phyloP scores from a whole-genome alignment of 2,888 invertebrate species.

The Serripes groenlandicus region DNA sequence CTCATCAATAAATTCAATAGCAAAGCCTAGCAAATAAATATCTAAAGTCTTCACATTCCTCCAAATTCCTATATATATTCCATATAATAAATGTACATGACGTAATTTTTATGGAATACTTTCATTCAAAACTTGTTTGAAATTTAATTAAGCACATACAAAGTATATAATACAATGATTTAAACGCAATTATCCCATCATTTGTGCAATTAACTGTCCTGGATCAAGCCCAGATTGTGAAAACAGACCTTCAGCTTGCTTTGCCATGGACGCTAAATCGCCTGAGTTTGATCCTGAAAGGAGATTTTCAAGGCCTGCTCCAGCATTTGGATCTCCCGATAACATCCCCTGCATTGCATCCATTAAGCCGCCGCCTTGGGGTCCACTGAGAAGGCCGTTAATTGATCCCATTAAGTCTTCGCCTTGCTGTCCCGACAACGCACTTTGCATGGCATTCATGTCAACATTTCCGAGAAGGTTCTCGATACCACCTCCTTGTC shows the following conservation, averaged over 20 bases:
- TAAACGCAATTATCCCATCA: slow-evolving; percentile 14
- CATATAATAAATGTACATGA: no score
- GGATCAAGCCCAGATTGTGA: slow-evolving; percentile 55
- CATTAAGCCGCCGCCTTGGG: slow-evolving; percentile 57
- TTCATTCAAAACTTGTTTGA: no score
- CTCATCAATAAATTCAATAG: no score
- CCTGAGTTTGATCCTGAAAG: slow-evolving; percentile 33
- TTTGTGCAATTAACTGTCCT: slow-evolving; percentile 21
- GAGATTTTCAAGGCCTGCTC: slow-evolving; percentile 32
- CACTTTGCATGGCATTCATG: slow-evolving; percentile 42
- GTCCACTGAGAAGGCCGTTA: slow-evolving; percentile 46
- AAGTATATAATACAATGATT: no score
- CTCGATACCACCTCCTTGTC: slow-evolving; percentile 22
- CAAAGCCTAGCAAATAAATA: no score
- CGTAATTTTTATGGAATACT: no score
- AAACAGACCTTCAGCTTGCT: slow-evolving; percentile 58
- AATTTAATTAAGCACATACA: no score
- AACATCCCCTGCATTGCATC: slow-evolving; percentile 54
- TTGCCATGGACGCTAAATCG: slow-evolving; percentile 41
- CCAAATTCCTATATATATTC: no score
- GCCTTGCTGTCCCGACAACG: slow-evolving; percentile 45
- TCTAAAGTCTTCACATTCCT: no score
- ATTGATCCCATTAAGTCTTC: slow-evolving; percentile 53
- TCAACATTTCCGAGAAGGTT: slow-evolving; percentile 51
- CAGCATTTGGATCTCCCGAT: slow-evolving; percentile 47